Evolutionary conservation across 2,888 invertebrate species (phyloP), one percentile per base, ranked within the genome.

Genomic region (Cataglyphis altisquamis): DNA sequence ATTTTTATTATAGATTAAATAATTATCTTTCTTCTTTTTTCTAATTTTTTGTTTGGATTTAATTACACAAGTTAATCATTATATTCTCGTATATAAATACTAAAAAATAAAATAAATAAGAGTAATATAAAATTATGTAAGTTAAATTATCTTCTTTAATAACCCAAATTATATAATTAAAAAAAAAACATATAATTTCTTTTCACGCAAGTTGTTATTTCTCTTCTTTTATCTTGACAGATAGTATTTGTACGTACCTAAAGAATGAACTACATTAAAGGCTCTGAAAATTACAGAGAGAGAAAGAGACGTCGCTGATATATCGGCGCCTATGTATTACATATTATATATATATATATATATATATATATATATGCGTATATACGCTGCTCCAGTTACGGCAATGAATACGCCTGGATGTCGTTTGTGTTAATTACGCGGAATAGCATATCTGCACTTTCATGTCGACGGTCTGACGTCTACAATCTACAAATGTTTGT

Each of bases 371-470:
- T n/a, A 8, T n/a, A 52, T 52, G 4, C 8, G 8, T 41, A 39
- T 45, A 78, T 18, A 57, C 32, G 70, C 4, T 72, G 70, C 32
- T 80, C 78, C 32, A 80, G 78, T 70, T 80, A 80, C 72, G 78
- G 70, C 72, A 80, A 80, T 60, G 57, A 80, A 60, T 45, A 72
- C 45, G 60, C 41, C 32, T 60, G 72, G 55, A 72, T 72, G 41
- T 72, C 78, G 60, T 80, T 60, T 80, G 78, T 60, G 72, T 80
- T 80, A 80, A 80, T 80, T 72, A 80, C 78, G 18, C 41, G 78
- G 72, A 72, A 60, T 36, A 80, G 70, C 78, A 41, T 80, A 70
- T 72, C 78, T 80, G 32, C 60, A 80, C 72, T 80, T 80, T 80
- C 78, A 70, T 45, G 45, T 72, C 72, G 48, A 52, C 32, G 72